These are phyloP conservation scores for Temnothorax longispinosus DNA, from an alignment of 1,140 invertebrate species.

Conservation along the genomic window DNA sequence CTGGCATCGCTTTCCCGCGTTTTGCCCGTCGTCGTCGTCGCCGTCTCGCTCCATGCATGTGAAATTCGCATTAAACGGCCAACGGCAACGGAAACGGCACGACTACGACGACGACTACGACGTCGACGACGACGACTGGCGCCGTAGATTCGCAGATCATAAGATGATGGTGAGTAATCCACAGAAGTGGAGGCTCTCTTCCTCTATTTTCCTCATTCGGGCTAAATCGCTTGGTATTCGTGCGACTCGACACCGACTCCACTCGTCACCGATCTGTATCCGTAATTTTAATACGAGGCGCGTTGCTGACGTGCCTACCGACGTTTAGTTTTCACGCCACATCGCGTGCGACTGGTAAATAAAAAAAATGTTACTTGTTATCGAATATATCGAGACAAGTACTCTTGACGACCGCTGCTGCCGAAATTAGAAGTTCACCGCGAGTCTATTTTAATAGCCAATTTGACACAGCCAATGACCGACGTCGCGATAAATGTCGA, in stretches of 20 bases:
- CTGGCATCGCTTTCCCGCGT: constrained; percentile 74
- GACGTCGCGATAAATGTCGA: constrained; percentile 13
- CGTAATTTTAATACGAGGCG: constrained; percentile 13
- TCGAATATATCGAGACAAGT: background rate
- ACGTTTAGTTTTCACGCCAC: background rate
- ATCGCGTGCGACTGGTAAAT: background rate
- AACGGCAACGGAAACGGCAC: constrained; percentile 34
- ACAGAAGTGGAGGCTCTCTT: background rate
- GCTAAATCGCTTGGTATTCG: constrained; percentile 36
- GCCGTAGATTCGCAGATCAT: constrained; percentile 30
- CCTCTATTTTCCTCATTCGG: background rate
- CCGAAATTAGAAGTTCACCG: background rate
- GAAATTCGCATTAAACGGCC: constrained; percentile 77
- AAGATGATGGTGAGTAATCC: constrained; percentile 29
- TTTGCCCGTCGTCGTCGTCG: constrained; percentile 50
- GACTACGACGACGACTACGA: constrained; percentile 48
- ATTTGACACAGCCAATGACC: background rate
- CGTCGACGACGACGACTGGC: constrained; percentile 49
- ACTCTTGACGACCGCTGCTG: background rate
- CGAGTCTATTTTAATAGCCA: background rate
- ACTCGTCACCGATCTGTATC: constrained; percentile 4
- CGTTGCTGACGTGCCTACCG: background rate
- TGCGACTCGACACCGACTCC: background rate
- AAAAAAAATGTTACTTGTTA: background rate
- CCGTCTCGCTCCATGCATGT: constrained; percentile 72